These are phyloP conservation scores for Polylopha cassiicola DNA, from an alignment of 2,888 invertebrate species.

Conservation along the genomic window DNA sequence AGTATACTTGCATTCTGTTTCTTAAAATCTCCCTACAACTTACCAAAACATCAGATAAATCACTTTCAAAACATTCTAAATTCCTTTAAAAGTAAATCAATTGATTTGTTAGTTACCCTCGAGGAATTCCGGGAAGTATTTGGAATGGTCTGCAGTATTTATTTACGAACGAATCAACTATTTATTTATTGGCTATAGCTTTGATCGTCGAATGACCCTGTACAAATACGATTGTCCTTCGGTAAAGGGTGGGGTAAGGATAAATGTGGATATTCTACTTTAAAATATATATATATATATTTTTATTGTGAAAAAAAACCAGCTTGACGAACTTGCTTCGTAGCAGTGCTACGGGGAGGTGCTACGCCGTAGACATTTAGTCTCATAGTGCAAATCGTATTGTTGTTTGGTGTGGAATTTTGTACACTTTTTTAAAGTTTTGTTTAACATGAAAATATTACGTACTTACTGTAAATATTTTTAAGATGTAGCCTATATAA, in stretches of 20 bases:
- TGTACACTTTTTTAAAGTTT: no score
- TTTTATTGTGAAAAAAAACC: no score
- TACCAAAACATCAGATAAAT: slow-evolving; percentile 33
- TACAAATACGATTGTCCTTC: slow-evolving; percentile 60
- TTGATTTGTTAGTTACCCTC: slow-evolving; percentile 50
- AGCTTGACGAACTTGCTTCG: no score
- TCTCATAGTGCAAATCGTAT: no score
- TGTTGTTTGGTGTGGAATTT: no score
- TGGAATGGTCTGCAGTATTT: slow-evolving; percentile 52
- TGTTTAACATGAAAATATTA: no score
- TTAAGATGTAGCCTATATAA: no score
- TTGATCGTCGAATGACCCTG: slow-evolving; percentile 65
- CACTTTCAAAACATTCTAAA: slow-evolving; percentile 33
- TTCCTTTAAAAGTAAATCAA: slow-evolving; percentile 48
- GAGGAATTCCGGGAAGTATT: slow-evolving; percentile 63
- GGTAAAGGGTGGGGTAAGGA: slow-evolving; percentile 41
- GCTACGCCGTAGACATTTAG: no score
- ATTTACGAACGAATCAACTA: slow-evolving; percentile 73
- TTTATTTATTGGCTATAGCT: slow-evolving; percentile 72
- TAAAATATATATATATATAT: no score
- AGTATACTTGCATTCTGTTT: no score
- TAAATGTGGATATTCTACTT: slow-evolving; percentile 45
- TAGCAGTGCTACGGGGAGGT: no score
- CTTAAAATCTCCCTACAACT: slow-evolving; percentile 27
- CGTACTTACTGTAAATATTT: no score